phyloP scores from a whole-genome alignment of 1,140 invertebrate genomes.

The Triops longicaudatus region DNA sequence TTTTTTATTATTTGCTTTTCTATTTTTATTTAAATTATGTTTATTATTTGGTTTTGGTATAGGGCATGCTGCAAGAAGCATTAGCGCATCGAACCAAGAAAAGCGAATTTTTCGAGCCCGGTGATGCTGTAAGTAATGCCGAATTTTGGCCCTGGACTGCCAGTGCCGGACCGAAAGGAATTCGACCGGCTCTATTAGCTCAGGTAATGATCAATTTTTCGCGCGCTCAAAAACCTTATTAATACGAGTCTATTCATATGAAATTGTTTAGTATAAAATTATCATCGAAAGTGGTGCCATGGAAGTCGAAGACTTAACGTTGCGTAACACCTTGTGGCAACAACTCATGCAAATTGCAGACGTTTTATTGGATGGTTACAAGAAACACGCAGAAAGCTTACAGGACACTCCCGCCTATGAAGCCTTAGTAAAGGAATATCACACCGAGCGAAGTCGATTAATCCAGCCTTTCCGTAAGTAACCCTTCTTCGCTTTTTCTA shows the following conservation, averaged over 20 bases:
- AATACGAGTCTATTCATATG: slow-evolving; percentile 33
- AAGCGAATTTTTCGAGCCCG: slow-evolving; percentile 16
- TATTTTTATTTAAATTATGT: too few species aligned
- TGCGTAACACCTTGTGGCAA: slow-evolving; percentile 48
- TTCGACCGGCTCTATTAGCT: slow-evolving; percentile 39
- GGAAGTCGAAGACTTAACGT: slow-evolving; percentile 39
- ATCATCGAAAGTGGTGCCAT: slow-evolving; percentile 33
- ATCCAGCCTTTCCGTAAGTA: slow-evolving; percentile 49
- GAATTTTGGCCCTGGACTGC: slow-evolving; percentile 45
- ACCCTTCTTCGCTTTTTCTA: slow-evolving; percentile 2
- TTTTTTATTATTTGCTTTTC: too few species aligned
- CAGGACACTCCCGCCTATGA: slow-evolving; percentile 47
- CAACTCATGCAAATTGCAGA: slow-evolving; percentile 65
- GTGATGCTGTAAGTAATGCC: slow-evolving; percentile 27
- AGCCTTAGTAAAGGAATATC: slow-evolving; percentile 53
- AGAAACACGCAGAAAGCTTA: slow-evolving; percentile 60
- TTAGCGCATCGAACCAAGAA: slow-evolving; percentile 22
- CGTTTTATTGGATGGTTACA: slow-evolving; percentile 63
- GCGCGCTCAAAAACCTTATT: too few species aligned
- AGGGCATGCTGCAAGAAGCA: slow-evolving; percentile 20
- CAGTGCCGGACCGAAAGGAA: slow-evolving; percentile 35
- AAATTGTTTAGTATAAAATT: slow-evolving; percentile 34
- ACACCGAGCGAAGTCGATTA: slow-evolving; percentile 50
- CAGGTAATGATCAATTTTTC: slow-evolving; percentile 38
- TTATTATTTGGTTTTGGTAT: not conserved